phyloP scores from a whole-genome alignment of 2,888 invertebrate genomes.

The Agriotes lineatus region DNA sequence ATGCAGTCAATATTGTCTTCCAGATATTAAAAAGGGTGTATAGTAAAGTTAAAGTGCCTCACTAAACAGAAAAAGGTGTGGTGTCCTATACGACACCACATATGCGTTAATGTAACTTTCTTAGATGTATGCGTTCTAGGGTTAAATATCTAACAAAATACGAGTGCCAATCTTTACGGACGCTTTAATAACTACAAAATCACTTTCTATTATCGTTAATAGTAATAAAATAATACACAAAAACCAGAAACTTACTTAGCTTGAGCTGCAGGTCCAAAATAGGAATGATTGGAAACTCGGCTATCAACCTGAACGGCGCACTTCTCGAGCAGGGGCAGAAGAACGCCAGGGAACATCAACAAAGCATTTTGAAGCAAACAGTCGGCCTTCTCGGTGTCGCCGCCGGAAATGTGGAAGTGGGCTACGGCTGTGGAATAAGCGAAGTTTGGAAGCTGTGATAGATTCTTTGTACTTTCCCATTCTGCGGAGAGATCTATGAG shows the following conservation, averaged over 20 bases:
- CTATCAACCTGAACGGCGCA: slow-evolving; percentile 80
- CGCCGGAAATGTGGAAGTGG: slow-evolving; percentile 71
- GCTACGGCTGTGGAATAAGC: slow-evolving; percentile 85
- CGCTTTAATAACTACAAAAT: slow-evolving; percentile 53
- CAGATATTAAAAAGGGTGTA: too few species aligned
- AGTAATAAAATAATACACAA: not conserved
- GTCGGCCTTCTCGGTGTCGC: slow-evolving; percentile 69
- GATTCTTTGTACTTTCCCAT: slow-evolving; percentile 75
- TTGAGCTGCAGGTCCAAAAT: slow-evolving; percentile 35
- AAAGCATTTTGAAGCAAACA: slow-evolving; percentile 80
- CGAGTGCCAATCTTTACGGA: too few species aligned
- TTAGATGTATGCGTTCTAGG: too few species aligned
- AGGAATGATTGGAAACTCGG: slow-evolving; percentile 63
- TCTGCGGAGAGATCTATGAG: slow-evolving; percentile 67
- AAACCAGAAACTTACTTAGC: slow-evolving; percentile 25
- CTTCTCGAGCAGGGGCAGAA: slow-evolving; percentile 80
- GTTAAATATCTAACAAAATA: too few species aligned
- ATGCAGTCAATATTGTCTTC: too few species aligned
- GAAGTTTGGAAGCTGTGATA: slow-evolving; percentile 89
- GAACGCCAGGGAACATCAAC: slow-evolving; percentile 84
- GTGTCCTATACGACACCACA: too few species aligned
- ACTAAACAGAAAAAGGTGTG: too few species aligned
- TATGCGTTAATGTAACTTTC: too few species aligned
- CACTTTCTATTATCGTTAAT: not conserved
- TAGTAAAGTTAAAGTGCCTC: too few species aligned